Evolutionary conservation across 2,113 vertebrate genomes (phyloP).

Genomic region (Variabilichromis moorii): DNA sequence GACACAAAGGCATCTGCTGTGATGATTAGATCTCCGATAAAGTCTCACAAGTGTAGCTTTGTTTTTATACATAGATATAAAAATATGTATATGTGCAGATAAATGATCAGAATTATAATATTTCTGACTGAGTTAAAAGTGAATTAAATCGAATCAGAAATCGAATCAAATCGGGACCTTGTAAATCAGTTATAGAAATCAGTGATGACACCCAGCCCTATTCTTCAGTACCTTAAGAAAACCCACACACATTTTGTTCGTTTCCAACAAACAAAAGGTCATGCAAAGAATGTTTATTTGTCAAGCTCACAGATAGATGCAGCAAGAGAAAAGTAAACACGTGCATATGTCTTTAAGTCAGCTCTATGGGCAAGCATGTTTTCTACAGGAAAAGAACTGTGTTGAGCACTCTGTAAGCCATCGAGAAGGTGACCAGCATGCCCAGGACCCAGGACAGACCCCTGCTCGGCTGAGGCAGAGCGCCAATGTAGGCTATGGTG

Average conservation of each 20-base stretch:
- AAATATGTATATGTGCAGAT: accelerated
- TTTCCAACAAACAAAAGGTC: not conserved
- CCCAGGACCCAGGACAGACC: accelerated
- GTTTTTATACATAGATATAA: not conserved
- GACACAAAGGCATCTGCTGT: not conserved
- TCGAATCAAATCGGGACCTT: not conserved
- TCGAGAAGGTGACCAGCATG: constrained; percentile 68
- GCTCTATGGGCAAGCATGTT: accelerated
- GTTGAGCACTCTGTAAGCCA: constrained; percentile 75
- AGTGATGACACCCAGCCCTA: not conserved
- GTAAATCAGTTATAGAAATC: not conserved
- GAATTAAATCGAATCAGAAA: accelerated
- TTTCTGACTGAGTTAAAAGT: not conserved
- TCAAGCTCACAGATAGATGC: not conserved
- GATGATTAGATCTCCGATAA: not conserved
- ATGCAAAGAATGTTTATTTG: not conserved
- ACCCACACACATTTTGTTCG: not conserved
- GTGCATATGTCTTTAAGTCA: not conserved
- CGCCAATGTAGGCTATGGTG: not conserved
- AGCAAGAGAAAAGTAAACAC: not conserved
- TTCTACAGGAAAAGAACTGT: not conserved
- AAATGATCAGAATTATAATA: not conserved
- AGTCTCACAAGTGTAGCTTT: not conserved
- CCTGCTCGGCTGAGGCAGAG: not conserved
- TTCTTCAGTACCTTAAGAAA: no score